Conservation (phyloP, 2,797 vertebrate genomes). For the Rousettus madagascariensis region DNA sequence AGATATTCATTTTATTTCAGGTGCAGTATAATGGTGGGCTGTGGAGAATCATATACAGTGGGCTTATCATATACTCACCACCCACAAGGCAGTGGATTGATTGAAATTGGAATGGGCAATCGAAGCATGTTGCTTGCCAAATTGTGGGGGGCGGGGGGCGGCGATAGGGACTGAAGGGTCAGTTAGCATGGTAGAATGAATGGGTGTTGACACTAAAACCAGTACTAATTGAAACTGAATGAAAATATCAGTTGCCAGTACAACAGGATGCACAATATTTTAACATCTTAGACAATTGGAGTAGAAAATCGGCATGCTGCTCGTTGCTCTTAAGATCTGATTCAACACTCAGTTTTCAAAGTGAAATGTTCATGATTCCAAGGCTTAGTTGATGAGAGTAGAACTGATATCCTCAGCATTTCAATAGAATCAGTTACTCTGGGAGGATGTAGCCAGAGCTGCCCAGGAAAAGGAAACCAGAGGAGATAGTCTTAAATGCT, state of each 20-base stretch:
- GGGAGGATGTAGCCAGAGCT: neutral
- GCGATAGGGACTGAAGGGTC: neutral
- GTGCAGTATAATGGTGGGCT: neutral
- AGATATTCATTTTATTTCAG: neutral
- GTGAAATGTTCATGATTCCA: neutral
- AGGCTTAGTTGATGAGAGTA: neutral
- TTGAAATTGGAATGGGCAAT: neutral
- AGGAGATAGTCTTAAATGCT: neutral
- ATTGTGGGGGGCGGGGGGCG: neutral
- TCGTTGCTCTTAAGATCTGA: neutral
- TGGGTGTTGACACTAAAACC: neutral
- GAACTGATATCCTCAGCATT: neutral
- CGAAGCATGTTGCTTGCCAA: neutral
- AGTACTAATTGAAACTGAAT: neutral
- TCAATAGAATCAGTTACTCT: neutral
- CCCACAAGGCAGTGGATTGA: neutral
- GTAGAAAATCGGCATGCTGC: neutral
- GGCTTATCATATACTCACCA: neutral
- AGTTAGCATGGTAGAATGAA: neutral
- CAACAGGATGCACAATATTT: neutral
- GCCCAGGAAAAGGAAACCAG: neutral
- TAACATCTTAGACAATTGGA: neutral
- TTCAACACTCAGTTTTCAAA: neutral
- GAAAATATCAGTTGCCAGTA: neutral
- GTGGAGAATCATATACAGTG: rapidly evolving